These are phyloP conservation scores for Harpagoxenus sublaevis DNA, from an alignment of 2,888 invertebrate genomes.

Conservation along the genomic window DNA sequence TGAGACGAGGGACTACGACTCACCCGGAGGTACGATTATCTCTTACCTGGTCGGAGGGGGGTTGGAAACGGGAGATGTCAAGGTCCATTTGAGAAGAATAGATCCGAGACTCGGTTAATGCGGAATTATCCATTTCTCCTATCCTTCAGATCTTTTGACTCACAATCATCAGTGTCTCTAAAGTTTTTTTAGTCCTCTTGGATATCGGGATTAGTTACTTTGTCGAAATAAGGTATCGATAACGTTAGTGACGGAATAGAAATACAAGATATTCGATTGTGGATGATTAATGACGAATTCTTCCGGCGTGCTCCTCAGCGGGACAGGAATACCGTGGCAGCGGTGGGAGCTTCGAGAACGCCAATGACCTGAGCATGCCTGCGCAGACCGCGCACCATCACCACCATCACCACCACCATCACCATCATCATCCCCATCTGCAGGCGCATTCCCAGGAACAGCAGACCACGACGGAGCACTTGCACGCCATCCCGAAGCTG, in stretches of 20 bases:
- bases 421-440: slow-evolving; percentile 79
- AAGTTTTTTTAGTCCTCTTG: not conserved
- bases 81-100: not conserved
- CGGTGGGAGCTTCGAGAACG: slow-evolving; percentile 78
- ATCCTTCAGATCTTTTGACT: not conserved
- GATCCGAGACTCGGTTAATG: not conserved
- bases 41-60: slow-evolving; percentile 24
- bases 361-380: slow-evolving; percentile 82
- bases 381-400: slow-evolving; percentile 82
- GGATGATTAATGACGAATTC: not conserved
- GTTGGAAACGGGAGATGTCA: not conserved
- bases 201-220: not conserved
- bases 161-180: too few relatives aligned
- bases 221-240: not conserved
- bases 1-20: slow-evolving; percentile 85
- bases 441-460: slow-evolving; percentile 79
- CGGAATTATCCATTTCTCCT: not conserved
- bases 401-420: slow-evolving; percentile 75
- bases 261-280: not conserved
- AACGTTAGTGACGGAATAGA: too few relatives aligned
- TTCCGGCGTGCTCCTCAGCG: slow-evolving; percentile 41
- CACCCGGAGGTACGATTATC: slow-evolving; percentile 81
- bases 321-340: slow-evolving; percentile 82
- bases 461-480: slow-evolving; percentile 83
- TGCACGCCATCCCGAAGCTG: slow-evolving; percentile 87